A percentile compares a stretch with the other conserved stretches of the same genome.
Evolutionary conservation across 2,113 vertebrate genomes (phyloP).

Genomic region (Hippocampus abdominalis): DNA sequence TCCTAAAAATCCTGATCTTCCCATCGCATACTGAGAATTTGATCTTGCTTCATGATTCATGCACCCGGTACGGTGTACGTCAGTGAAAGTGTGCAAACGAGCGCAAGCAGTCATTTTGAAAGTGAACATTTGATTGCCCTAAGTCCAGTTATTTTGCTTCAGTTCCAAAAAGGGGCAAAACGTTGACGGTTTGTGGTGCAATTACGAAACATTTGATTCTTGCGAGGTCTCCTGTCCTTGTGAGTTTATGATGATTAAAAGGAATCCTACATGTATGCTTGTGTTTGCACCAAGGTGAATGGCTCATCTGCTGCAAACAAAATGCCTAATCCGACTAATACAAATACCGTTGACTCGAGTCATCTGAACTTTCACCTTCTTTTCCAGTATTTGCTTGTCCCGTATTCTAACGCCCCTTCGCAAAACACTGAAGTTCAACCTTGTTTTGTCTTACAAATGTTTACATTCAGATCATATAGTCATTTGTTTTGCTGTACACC

Average conservation of each 20-base stretch:
- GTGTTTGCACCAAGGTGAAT: background rate
- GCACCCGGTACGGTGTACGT: background rate
- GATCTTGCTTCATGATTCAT: background rate
- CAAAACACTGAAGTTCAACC: background rate
- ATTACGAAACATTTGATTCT: background rate
- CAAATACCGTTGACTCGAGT: background rate
- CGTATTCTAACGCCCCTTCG: background rate
- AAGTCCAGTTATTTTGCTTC: background rate
- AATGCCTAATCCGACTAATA: background rate
- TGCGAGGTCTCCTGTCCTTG: background rate
- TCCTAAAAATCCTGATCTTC: no score
- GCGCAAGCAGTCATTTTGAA: background rate
- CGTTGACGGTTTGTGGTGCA: background rate
- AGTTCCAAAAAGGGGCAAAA: background rate
- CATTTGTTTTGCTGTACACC: background rate
- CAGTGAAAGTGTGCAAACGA: background rate
- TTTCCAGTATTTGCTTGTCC: background rate
- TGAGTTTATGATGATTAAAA: background rate
- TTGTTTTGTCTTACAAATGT: background rate
- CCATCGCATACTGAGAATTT: background rate
- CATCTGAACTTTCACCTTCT: background rate
- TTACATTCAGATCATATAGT: background rate
- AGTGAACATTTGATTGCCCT: no score
- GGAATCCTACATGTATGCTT: background rate
- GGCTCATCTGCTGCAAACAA: constrained; percentile 3